A percentile compares a stretch with the other conserved stretches of the same genome.
These are phyloP conservation scores for Chymomyza amoena DNA, from an alignment of 2,888 invertebrate genomes.

Conservation along the genomic window DNA sequence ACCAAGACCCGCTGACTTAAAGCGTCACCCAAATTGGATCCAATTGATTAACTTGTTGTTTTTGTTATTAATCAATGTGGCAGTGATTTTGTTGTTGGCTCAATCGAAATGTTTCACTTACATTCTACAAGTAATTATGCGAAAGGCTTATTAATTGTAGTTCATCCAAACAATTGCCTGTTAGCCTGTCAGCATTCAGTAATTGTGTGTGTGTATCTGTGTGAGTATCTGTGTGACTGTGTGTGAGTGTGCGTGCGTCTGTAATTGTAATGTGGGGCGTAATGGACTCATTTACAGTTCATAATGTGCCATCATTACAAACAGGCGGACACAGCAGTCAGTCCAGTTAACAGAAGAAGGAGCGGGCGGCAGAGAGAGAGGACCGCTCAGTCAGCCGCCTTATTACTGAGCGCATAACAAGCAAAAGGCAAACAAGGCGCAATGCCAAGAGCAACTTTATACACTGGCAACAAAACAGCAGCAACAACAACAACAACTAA, in stretches of 20 bases:
- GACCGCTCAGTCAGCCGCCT: not conserved
- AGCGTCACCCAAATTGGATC: not conserved
- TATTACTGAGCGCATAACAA: not conserved
- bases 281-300: constrained; percentile 70
- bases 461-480: constrained; percentile 13
- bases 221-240: not conserved
- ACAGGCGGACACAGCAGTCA: constrained; percentile 17
- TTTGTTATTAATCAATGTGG: not conserved
- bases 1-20: not conserved
- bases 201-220: not conserved
- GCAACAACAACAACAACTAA: constrained; percentile 19
- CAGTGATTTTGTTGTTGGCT: not conserved
- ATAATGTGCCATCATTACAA: constrained; percentile 48
- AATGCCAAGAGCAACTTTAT: constrained; percentile 11
- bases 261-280: constrained; percentile 39
- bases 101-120: not conserved
- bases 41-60: not conserved
- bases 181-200: not conserved
- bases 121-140: not conserved
- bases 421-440: constrained; percentile 15
- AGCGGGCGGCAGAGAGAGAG: not conserved
- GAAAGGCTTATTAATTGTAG: constrained; percentile 1
- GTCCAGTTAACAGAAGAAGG: not conserved
- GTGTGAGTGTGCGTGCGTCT: constrained; percentile 1
- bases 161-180: not conserved